phyloP scores from a whole-genome alignment of 2,888 invertebrate genomes.

The Koerneria pararmatus region DNA sequence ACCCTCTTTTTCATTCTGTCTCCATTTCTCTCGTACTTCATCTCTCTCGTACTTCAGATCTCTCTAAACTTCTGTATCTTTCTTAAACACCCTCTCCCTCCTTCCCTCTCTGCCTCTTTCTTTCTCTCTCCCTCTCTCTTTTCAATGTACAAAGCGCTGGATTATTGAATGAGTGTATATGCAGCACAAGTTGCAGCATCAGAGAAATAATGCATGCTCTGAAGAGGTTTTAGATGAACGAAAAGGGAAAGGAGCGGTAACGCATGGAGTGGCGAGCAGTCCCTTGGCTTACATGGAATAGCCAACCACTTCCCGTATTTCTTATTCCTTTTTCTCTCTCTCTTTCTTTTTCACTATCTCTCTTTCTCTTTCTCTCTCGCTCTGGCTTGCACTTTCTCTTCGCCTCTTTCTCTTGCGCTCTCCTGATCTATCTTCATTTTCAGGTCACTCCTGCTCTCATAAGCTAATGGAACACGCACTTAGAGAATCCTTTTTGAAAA shows the following conservation, averaged over 20 bases:
- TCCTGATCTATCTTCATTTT: slow-evolving; percentile 14
- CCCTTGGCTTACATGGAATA: too few species aligned
- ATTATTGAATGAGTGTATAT: too few species aligned
- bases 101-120: background rate
- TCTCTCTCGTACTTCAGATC: background rate
- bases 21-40: background rate
- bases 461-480: too few species aligned
- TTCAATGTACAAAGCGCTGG: background rate
- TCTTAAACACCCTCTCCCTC: background rate
- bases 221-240: too few species aligned
- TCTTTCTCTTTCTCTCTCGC: background rate
- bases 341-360: background rate
- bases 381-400: background rate
- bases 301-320: background rate
- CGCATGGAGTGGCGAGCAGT: too few species aligned
- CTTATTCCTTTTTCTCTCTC: background rate
- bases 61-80: background rate
- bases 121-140: background rate
- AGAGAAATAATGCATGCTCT: too few species aligned
- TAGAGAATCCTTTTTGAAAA: too few species aligned
- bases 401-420: background rate
- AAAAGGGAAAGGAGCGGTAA: too few species aligned
- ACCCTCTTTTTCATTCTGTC: background rate
- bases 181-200: too few species aligned
- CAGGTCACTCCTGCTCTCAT: too few species aligned